A percentile compares a stretch with the other conserved stretches of the same genome.
These are phyloP conservation scores for Nemotelus pantherinus DNA, from an alignment of 2,888 invertebrate species.

Conservation along the genomic window DNA sequence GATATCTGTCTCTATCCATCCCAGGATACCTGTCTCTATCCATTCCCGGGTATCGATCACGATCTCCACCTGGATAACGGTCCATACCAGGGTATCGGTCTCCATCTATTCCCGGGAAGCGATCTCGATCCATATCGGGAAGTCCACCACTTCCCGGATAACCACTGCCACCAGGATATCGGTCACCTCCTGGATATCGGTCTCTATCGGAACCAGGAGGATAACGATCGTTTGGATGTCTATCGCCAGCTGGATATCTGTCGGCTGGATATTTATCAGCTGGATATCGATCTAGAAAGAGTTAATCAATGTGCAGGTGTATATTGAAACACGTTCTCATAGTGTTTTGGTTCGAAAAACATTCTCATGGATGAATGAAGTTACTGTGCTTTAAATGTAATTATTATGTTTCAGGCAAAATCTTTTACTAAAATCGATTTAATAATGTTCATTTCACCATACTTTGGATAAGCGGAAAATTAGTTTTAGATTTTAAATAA, in stretches of 20 bases:
- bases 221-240: constrained; percentile 52
- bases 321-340: constrained; percentile 46
- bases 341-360: constrained; percentile 42
- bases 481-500: not conserved
- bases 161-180: constrained; percentile 65
- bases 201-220: constrained; percentile 65
- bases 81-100: constrained; percentile 57
- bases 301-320: constrained; percentile 45
- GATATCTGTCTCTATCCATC: constrained; percentile 66
- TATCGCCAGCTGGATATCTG: constrained; percentile 60
- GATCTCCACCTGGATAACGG: constrained; percentile 60
- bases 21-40: constrained; percentile 67
- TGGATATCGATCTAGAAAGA: constrained; percentile 63
- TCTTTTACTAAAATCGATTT: constrained; percentile 9
- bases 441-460: not conserved
- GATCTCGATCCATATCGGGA: constrained; percentile 62
- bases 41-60: constrained; percentile 63
- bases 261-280: constrained; percentile 65
- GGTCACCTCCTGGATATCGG: constrained; percentile 67
- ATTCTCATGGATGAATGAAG: constrained; percentile 1
- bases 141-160: constrained; percentile 60
- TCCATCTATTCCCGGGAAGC: constrained; percentile 57
- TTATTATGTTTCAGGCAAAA: not conserved
- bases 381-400: constrained; percentile 5
- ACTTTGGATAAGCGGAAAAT: no score